Evolutionary conservation across 1,140 invertebrate genomes (phyloP), one percentile per base, ranked within the genome.

Genomic region (Lepidurus couesii): DNA sequence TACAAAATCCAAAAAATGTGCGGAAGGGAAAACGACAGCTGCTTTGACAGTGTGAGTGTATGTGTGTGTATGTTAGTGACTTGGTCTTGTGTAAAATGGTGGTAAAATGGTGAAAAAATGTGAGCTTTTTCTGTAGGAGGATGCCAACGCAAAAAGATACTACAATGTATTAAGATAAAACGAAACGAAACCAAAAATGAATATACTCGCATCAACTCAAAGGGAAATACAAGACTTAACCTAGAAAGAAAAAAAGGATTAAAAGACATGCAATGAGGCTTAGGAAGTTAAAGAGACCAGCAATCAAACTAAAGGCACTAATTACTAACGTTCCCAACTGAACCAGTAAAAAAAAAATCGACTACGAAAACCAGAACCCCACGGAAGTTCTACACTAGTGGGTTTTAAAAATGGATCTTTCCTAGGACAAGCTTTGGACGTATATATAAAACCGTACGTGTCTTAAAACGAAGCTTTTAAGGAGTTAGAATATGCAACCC

Each of bases 281-380:
- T n/a, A 65, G 16, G 21, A 65, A 65, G 53, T 65, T 65, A 65
- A 65, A n/a, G 34, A 34, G 13, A 65, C 53, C 53, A n/a, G 53
- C 53, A 65, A 65, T n/a, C 53, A 65, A 65, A 65, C 8, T 16
- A 13, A 65, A 65, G 21, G 53, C 53, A 65, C 53, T 65, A 65
- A 65, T 65, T 65, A 65, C 53, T 65, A 65, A 65, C 53, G 53
- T 65, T 65, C 21, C 53, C 53, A 65, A 65, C 53, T 65, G 53
- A 65, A n/a, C 16, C 34, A 34, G 34, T 34, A 34, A 34, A 34
- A 16, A 13, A 53, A 65, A 65, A 65, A 65, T 11, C 21, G 16
- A 65, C 53, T 65, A 65, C 53, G 9, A 65, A 34, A n/a, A 65
- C 53, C 16, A 21, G 21, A 65, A 13, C 21, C 53, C 53, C 53